These are phyloP conservation scores for Tetragonula carbonaria DNA, from an alignment of 2,888 invertebrate species.

Conservation along the genomic window DNA sequence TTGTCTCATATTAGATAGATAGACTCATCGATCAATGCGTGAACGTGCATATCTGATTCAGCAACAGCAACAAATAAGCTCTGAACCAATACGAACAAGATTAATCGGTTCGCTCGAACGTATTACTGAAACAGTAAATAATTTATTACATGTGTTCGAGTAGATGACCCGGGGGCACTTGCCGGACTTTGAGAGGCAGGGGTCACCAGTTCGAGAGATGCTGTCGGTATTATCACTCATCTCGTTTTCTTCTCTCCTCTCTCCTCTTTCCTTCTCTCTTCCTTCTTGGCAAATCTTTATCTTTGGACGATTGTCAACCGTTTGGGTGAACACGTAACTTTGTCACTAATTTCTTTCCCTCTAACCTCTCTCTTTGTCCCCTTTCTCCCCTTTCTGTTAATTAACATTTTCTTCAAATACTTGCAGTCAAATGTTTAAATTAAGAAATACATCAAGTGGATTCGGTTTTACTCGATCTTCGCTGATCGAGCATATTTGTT, in stretches of 20 bases:
- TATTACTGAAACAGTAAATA: slow-evolving; percentile 61
- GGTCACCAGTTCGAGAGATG: slow-evolving; percentile 78
- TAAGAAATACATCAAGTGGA: background rate
- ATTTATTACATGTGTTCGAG: slow-evolving; percentile 59
- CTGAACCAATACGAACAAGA: slow-evolving; percentile 2
- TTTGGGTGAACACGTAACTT: slow-evolving; percentile 3
- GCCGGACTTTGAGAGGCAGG: slow-evolving; percentile 81
- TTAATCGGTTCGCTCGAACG: slow-evolving; percentile 38
- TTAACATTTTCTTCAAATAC: background rate
- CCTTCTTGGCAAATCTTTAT: slow-evolving; percentile 13
- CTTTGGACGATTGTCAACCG: slow-evolving; percentile 2
- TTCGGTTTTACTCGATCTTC: background rate
- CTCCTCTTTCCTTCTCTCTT: slow-evolving; percentile 16
- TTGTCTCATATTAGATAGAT: no score
- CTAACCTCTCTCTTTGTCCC: background rate
- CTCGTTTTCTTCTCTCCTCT: slow-evolving; percentile 39
- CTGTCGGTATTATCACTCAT: slow-evolving; percentile 66
- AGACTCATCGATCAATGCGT: slow-evolving; percentile 1
- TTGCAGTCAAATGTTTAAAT: background rate
- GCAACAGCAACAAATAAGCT: slow-evolving; percentile 27
- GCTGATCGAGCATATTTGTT: background rate
- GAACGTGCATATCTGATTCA: background rate
- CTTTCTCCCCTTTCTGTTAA: background rate
- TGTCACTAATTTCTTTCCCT: slow-evolving; percentile 1
- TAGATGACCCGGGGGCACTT: slow-evolving; percentile 67